phyloP scores from a whole-genome alignment of 2,888 invertebrate species.

The Drosophila fulvimacula region DNA sequence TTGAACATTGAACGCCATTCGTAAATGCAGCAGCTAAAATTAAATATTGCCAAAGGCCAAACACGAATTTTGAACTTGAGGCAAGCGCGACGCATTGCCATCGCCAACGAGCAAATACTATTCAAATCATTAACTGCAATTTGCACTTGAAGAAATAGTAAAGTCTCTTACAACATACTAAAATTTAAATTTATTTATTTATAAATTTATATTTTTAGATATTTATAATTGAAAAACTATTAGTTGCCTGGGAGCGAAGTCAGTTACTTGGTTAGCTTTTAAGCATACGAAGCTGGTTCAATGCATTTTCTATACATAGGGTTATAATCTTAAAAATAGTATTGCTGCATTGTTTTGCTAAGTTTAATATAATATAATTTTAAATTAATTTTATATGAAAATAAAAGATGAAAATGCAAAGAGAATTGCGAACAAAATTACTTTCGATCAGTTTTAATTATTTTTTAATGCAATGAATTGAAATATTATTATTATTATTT shows the following conservation, averaged over 20 bases:
- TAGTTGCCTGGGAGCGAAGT: background rate
- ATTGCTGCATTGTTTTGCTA: no score
- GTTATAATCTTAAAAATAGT: no score
- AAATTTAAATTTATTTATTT: background rate
- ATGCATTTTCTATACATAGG: background rate
- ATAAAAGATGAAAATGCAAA: no score
- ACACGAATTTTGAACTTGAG: conserved; percentile 79
- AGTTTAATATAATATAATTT: no score
- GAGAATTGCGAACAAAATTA: no score
- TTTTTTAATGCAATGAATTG: no score
- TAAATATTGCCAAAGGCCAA: conserved; percentile 68
- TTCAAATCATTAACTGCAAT: background rate
- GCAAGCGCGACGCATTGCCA: conserved; percentile 5
- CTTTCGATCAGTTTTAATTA: no score
- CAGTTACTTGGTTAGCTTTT: no score
- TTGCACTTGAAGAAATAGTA: background rate
- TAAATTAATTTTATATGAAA: no score
- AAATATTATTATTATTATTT: no score
- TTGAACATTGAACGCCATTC: conserved; percentile 67
- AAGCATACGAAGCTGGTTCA: background rate
- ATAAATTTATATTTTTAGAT: background rate
- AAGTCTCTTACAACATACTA: background rate
- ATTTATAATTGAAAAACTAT: background rate
- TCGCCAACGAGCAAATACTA: background rate
- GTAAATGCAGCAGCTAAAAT: conserved; percentile 40